A percentile compares a stretch with the other conserved stretches of the same genome.
phyloP scores from a whole-genome alignment of 2,113 vertebrate genomes.

The Pseudorhombus dupliciocellatus region DNA sequence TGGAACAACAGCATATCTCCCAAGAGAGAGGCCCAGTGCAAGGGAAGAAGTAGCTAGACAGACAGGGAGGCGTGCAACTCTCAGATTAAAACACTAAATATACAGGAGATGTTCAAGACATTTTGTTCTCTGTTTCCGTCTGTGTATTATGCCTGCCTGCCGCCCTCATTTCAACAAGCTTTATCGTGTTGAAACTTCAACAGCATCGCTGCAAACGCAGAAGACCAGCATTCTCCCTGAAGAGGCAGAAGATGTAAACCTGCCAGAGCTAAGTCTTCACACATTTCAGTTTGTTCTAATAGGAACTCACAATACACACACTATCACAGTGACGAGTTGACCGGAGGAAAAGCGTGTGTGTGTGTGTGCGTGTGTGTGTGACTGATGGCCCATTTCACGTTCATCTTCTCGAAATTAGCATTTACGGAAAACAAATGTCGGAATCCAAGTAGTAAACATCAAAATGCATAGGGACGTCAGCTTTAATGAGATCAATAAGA shows the following conservation, averaged over 20 bases:
- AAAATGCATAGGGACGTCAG: constrained; percentile 12
- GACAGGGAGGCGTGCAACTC: constrained; percentile 55
- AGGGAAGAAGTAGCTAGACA: constrained; percentile 27
- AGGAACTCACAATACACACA: not conserved
- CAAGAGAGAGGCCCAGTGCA: constrained; percentile 45
- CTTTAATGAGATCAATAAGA: constrained; percentile 19
- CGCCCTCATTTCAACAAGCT: constrained; percentile 37
- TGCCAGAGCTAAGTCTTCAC: not conserved
- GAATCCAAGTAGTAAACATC: constrained; percentile 4
- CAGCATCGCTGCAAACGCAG: constrained; percentile 18
- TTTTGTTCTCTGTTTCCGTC: constrained; percentile 44
- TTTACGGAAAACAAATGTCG: not conserved
- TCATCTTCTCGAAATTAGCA: not conserved
- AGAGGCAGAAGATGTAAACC: not conserved
- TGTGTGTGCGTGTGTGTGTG: not conserved
- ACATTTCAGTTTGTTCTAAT: not conserved
- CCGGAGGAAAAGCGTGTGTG: not conserved
- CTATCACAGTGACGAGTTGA: not conserved
- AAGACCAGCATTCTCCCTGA: not conserved
- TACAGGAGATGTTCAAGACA: constrained; percentile 51
- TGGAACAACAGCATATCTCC: constrained; percentile 66
- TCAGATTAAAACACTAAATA: constrained; percentile 69
- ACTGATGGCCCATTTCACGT: not conserved
- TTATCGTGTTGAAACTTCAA: constrained; percentile 40
- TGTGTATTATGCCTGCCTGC: constrained; percentile 43